Conservation (phyloP, 2,113 vertebrate species). For the Oenanthe oenanthe region DNA sequence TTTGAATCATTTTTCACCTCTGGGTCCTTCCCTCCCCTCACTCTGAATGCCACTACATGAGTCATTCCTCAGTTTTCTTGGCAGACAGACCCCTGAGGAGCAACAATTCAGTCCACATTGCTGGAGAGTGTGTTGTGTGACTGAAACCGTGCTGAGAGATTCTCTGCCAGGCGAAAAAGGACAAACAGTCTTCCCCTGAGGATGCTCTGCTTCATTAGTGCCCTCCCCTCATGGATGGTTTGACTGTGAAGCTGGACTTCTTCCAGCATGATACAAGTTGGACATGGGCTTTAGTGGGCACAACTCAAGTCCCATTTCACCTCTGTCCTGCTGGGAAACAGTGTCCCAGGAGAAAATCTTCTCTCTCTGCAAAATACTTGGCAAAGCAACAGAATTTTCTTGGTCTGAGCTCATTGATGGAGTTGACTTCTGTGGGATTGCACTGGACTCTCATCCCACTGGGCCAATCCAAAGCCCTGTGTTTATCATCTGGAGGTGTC, state of each 20-base stretch:
- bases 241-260: not conserved
- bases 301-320: not conserved
- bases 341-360: not conserved
- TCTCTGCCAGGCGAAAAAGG: not conserved
- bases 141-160: constrained; percentile 19
- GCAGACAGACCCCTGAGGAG: constrained; percentile 39
- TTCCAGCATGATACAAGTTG: not conserved
- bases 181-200: not conserved
- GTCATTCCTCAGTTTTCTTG: constrained; percentile 36
- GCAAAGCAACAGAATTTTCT: not conserved
- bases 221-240: not conserved
- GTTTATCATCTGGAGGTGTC: not conserved
- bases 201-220: not conserved
- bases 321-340: not conserved
- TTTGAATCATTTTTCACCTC: constrained; percentile 3
- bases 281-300: not conserved
- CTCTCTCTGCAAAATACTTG: not conserved
- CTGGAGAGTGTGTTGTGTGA: not conserved
- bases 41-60: not conserved
- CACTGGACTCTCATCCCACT: not conserved
- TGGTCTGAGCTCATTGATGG: not conserved
- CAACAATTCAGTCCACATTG: not conserved
- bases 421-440: not conserved
- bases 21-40: not conserved
- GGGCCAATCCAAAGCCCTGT: not conserved